Evolutionary conservation across 53 echinoderm and acorn worm species (phyloP), one percentile per base, ranked within the genome.

Genomic region (Zoroaster sp.): DNA sequence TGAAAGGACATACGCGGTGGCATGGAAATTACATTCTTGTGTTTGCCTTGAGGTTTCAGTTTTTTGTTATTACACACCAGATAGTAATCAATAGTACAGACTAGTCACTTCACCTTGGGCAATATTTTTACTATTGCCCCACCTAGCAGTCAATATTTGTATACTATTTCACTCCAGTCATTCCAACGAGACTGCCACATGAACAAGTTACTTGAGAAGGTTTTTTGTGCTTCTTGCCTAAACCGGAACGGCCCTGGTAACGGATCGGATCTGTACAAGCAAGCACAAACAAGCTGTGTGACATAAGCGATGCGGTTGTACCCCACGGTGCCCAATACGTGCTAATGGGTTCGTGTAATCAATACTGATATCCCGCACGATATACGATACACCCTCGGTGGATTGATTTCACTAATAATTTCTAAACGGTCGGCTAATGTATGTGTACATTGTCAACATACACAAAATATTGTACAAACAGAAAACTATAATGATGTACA

Each of bases 331-430:
- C 18, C 85, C 85, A n/a, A 85, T 85, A 47, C 39, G 49, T 47
- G 85, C 85, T 85, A 85, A 85, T 85, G 85, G 85, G 69, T 70
- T 85, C 17, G 41, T 35, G 71, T 36, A 71, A 85, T 85, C 85
- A 71, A 85, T 85, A 85, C 69, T 17, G 71, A 69, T 85, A 85
- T 71, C 70, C 71, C 28, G 52, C 10, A 55, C 71, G 85, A 68
- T 82, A 82, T 43, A 41, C 32, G 82, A 82, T 82, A 65, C 45
- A 5, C 66, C 20, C 44, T 51, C 35, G 79, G 36, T 2, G 40
- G 63, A 79, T 79, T 79, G 59, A 59, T 79, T 63, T 35, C 79
- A 15, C 63, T 17, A 25, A 79, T 54, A 79, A 54, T 36, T 79
- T 55, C 53, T 79, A 54, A 59, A 79, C 25, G 38, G 35, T 3